Evolutionary conservation across 2,113 vertebrate species (phyloP).

Genomic region (Cinclus cinclus): DNA sequence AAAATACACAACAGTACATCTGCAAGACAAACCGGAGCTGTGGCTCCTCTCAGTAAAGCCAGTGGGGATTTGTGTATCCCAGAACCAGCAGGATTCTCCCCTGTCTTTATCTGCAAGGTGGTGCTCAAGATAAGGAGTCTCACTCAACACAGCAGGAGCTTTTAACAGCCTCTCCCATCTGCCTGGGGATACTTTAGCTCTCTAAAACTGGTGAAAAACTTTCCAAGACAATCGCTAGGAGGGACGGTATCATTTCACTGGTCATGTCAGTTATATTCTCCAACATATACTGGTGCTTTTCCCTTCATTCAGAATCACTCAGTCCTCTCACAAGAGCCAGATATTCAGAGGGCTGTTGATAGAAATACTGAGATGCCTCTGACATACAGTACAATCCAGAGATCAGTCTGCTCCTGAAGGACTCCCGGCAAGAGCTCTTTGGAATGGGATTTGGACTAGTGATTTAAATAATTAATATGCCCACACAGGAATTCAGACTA

Average conservation of each 20-base stretch:
- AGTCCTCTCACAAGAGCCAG: not conserved
- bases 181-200: not conserved
- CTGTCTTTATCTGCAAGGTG: not conserved
- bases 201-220: not conserved
- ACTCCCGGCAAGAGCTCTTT: not conserved
- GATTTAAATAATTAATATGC: constrained; percentile 33
- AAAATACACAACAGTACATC: not conserved
- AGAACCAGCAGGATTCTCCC: not conserved
- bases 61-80: not conserved
- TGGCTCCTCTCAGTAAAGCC: not conserved
- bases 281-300: not conserved
- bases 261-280: not conserved
- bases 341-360: not conserved
- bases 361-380: not conserved
- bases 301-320: not conserved
- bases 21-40: not conserved
- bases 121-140: not conserved
- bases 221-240: not conserved
- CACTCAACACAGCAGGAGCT: not conserved
- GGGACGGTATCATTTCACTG: not conserved
- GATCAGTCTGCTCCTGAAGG: not conserved
- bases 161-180: not conserved
- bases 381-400: not conserved
- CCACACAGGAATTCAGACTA: not conserved
- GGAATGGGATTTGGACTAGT: not conserved